Base-by-base conservation (phyloP, 2,797 vertebrate species). In the Clarias fuscus region DNA sequence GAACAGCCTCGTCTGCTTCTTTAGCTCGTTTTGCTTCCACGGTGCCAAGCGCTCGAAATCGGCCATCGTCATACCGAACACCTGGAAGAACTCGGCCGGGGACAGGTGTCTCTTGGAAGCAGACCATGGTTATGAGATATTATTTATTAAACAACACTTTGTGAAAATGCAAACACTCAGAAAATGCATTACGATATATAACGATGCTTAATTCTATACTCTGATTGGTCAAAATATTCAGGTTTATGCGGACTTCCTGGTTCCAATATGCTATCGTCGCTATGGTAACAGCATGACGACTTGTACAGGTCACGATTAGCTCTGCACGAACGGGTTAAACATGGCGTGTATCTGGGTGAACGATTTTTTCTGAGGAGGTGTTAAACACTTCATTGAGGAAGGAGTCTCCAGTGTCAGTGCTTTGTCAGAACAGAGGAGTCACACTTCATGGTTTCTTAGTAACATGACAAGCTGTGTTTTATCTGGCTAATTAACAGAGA, bases 21-120 rank as follows among this genome's bases (percentile, higher is more conserved):
- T 99, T 89, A 99, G 93, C 91, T 99, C 98, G 1, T 99, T 99
- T 91, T 97, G 96, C 93, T 98, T 99, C 98, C 98, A 99, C 92
- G 97, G 95, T 70, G 97, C 97, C 78, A 99, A 96, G 75, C 94
- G 95, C 92, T 99, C 98, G 40, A 99, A 99, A 92, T 97, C 96
- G 0, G 96, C 95, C 86, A 98, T 97, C 90, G 96, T 96, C 98
- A 99, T 98, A 87, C 98, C 95, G 0, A 99, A 99, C 90, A 99
- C 97, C 91, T 95, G 95, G 93, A 95, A 96, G 93, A 98, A 99
- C 91, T 99, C 98, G 83, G 98, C 97, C 85, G 97, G 96, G 78
- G 97, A 99, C 90, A 99, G 95, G 89, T 99, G 98, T 75, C 97
- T 97, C 98, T 99, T 84, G 84, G 59, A 64, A 77, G 67, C 40